phyloP scores from a whole-genome alignment of 2,888 invertebrate genomes.

The Meghimatium bilineatum region DNA sequence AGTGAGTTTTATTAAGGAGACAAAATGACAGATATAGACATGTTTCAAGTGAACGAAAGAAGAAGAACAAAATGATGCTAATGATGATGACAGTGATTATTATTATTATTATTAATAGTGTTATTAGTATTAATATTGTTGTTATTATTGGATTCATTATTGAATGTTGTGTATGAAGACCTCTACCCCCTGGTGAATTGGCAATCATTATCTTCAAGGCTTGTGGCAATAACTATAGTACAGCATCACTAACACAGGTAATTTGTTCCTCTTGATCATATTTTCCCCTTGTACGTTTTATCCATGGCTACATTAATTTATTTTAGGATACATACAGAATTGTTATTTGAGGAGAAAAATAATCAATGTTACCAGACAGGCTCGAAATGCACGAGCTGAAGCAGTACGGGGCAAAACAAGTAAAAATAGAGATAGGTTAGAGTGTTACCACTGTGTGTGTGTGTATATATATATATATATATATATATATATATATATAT shows the following conservation, averaged over 20 bases:
- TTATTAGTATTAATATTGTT: not conserved
- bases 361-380: too few relatives aligned
- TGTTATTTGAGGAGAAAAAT: too few relatives aligned
- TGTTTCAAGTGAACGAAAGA: too few relatives aligned
- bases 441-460: too few relatives aligned
- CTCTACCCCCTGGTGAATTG: constrained; percentile 94
- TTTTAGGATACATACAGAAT: too few relatives aligned
- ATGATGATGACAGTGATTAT: not conserved
- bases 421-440: too few relatives aligned
- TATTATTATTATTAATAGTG: not conserved
- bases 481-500: too few relatives aligned
- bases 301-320: not conserved
- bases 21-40: too few relatives aligned
- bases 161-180: constrained; percentile 80
- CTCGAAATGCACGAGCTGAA: too few relatives aligned
- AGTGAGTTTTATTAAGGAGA: too few relatives aligned
- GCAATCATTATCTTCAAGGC: constrained; percentile 93
- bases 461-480: too few relatives aligned
- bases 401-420: too few relatives aligned
- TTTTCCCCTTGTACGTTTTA: not conserved
- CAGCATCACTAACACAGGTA: constrained; percentile 94
- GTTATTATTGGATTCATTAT: not conserved
- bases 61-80: not conserved
- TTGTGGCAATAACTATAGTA: constrained; percentile 97
- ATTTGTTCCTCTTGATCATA: not conserved